Percentiles rank a stretch among this genome's conserved stretches.
These are phyloP conservation scores for Sesia apiformis DNA, from an alignment of 2,888 invertebrate genomes.

Conservation along the genomic window DNA sequence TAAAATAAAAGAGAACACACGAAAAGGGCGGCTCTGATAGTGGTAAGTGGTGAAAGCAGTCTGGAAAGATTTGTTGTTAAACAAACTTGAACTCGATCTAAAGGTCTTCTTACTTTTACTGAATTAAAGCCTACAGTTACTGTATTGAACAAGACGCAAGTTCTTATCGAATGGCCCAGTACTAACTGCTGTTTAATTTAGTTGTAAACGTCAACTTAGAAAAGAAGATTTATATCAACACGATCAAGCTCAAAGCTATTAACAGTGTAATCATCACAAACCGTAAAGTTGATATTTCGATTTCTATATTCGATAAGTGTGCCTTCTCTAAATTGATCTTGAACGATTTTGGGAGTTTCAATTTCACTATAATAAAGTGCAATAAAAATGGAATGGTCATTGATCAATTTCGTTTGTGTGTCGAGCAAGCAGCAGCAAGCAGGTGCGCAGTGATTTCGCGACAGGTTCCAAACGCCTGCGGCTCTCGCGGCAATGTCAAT, in stretches of 20 bases:
- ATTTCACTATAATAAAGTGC: constrained; percentile 27
- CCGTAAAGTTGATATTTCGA: too few species aligned
- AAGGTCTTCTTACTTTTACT: constrained; percentile 11
- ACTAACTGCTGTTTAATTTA: too few species aligned
- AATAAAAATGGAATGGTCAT: constrained; percentile 20
- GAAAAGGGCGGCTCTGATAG: constrained; percentile 10
- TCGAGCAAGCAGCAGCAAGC: constrained; percentile 10
- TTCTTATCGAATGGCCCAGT: not conserved
- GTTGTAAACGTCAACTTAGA: too few species aligned
- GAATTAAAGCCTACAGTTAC: constrained; percentile 1
- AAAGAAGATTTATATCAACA: too few species aligned
- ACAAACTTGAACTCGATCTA: constrained; percentile 3
- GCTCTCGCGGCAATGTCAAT: constrained; percentile 34
- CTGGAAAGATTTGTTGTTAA: constrained; percentile 13
- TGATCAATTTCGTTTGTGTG: constrained; percentile 16
- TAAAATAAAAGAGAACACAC: not conserved
- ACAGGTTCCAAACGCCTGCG: constrained; percentile 21
- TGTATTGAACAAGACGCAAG: not conserved
- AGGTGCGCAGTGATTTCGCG: constrained; percentile 25
- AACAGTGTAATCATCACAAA: too few species aligned
- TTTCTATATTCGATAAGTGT: not conserved
- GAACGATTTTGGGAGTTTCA: constrained; percentile 17
- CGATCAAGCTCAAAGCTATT: too few species aligned
- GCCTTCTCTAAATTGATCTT: constrained; percentile 11
- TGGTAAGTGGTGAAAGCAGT: constrained; percentile 16